Evolutionary conservation across 92 coral and sea anemone species (phyloP), one percentile per base, ranked within the genome.

Genomic region (Paramuricea clavata): DNA sequence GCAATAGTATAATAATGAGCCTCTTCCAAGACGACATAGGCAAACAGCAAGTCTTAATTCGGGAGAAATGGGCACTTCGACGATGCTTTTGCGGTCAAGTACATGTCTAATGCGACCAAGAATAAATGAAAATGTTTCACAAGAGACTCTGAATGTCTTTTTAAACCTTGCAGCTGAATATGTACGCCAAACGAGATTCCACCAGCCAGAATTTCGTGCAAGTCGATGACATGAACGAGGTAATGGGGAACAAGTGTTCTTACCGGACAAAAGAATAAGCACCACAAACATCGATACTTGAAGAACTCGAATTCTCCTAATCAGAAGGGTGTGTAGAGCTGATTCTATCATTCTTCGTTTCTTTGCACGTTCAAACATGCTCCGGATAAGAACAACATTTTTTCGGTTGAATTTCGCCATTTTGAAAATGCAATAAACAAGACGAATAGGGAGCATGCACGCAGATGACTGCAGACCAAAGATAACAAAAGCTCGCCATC

Each of bases 1-100:
- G 90, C 86, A 19, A 89, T 89, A 2, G 95, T 89, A 72, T 71
- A 91, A 35, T 90, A 87, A 68, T 93, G 83, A 87, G 11, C 93
- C 95, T 62, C 93, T 90, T 25, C 89, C 90, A 30, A 90, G 50
- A 16, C 93, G 64, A 49, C 90, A 93, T 32, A 91, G 83, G 67
- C 91, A 83, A 64, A 92, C 81, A 72, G 88, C 93, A 25, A 92
- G 86, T n/a, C n/a, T n/a, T n/a, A 33, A 47, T 19, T 90, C 95
- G 2, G 91, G 77, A 1, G 52, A 11, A 12, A 71, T 71, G 2
- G 77, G 77, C 11, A 33, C 49, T n/a, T 43, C 54, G 26, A 26
- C 73, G 17, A 65, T 17, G n/a, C 73, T 65, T 65, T 65, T n/a
- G 41, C 73, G 73, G 8, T 65, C 73, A 65, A 65, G 73, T 32